Evolutionary conservation across 2,888 invertebrate species (phyloP).

Genomic region (Strigamia transsilvanica): DNA sequence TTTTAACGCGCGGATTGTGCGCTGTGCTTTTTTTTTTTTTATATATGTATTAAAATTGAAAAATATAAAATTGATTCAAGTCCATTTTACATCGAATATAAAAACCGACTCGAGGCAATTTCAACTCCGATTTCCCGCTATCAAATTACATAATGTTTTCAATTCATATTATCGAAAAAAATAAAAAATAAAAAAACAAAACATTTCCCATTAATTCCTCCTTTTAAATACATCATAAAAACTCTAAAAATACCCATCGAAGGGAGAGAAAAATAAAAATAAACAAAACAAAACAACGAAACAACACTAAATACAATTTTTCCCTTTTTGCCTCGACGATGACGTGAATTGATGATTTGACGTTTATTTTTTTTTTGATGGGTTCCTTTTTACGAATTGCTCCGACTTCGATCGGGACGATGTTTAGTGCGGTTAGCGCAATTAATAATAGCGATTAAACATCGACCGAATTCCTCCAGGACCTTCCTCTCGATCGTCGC

Average conservation of each 20-base stretch:
- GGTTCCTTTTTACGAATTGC: background rate
- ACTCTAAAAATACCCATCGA: background rate
- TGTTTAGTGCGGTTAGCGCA: conserved; percentile 69
- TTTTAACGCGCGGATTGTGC: background rate
- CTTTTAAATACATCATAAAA: conserved; percentile 20
- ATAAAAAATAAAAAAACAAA: background rate
- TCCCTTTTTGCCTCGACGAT: background rate
- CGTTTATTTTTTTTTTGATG: too few relatives aligned
- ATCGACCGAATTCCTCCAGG: conserved; percentile 93
- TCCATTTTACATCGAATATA: conserved; percentile 39
- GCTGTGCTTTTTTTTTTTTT: too few relatives aligned
- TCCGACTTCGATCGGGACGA: conserved; percentile 52
- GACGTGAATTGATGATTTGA: conserved; percentile 4
- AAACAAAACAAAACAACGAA: background rate
- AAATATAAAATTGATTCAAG: conserved; percentile 31
- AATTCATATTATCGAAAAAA: background rate
- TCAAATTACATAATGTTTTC: conserved; percentile 30
- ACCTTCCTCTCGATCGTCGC: conserved; percentile 76
- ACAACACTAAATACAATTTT: background rate
- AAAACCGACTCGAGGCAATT: conserved; percentile 35
- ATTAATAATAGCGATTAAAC: conserved; percentile 90
- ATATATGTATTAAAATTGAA: background rate
- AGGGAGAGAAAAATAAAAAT: background rate
- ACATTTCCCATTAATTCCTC: conserved; percentile 2
- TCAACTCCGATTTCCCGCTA: background rate